Evolutionary conservation across 2,888 invertebrate genomes (phyloP).

Genomic region (Holacanthella duospinosa): DNA sequence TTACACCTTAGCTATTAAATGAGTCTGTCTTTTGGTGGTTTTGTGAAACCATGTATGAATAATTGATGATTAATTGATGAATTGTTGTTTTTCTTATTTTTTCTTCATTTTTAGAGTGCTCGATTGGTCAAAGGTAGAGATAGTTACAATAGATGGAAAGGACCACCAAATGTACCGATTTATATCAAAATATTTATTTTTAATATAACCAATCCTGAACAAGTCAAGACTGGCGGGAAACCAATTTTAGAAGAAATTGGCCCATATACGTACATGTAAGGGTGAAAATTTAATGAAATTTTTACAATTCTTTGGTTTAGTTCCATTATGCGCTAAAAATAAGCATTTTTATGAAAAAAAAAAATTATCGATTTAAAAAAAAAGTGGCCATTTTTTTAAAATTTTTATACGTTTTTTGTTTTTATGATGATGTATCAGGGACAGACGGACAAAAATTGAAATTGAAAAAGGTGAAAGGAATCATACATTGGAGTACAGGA

Average conservation of each 20-base stretch:
- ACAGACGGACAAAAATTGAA: conserved; percentile 12
- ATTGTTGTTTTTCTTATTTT: not conserved
- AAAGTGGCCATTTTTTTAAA: too few species aligned
- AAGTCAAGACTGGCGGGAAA: conserved; percentile 17
- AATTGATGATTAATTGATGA: not conserved
- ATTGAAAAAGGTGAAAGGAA: conserved; percentile 12
- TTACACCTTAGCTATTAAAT: not conserved
- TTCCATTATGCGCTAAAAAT: too few species aligned
- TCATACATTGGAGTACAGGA: conserved; percentile 13
- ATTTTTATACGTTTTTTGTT: not conserved
- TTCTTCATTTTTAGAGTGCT: not conserved
- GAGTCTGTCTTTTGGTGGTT: not conserved
- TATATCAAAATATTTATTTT: conserved; percentile 13
- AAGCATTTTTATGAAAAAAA: too few species aligned
- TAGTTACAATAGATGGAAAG: conserved; percentile 10
- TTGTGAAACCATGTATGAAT: not conserved
- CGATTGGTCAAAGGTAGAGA: not conserved
- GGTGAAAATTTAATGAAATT: not conserved
- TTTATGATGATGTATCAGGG: conserved; percentile 8
- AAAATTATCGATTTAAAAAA: too few species aligned
- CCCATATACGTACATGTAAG: conserved; percentile 22
- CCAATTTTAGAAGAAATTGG: conserved; percentile 19
- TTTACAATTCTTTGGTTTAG: too few species aligned
- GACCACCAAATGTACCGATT: conserved; percentile 8
- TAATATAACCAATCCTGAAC: conserved; percentile 18